Conservation (phyloP, 2,113 vertebrate species). For the Gyps fulvus region DNA sequence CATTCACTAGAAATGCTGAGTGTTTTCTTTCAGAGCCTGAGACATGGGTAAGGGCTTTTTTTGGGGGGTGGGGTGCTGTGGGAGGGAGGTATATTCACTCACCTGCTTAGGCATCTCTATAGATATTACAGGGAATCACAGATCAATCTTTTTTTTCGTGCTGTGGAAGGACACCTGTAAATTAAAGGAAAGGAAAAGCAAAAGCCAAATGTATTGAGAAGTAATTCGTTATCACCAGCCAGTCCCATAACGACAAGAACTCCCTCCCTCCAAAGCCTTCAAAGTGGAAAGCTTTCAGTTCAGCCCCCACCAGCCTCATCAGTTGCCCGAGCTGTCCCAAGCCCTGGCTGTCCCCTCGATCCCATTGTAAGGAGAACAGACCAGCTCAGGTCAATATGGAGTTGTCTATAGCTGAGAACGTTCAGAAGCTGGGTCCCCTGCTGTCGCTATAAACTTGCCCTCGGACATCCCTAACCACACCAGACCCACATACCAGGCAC, state of each 20-base stretch:
- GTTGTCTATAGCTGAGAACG: not conserved
- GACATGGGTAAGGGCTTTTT: not conserved
- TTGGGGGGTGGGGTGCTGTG: not conserved
- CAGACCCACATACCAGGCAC: fast-evolving
- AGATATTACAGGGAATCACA: not conserved
- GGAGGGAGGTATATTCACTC: not conserved
- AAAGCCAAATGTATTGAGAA: not conserved
- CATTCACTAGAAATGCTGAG: not conserved
- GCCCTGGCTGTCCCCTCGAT: not conserved
- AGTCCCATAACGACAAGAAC: not conserved
- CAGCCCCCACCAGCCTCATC: not conserved
- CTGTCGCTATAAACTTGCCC: not conserved
- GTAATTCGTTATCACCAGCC: not conserved
- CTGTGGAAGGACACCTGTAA: not conserved
- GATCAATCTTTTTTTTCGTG: not conserved
- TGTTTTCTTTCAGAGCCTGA: not conserved
- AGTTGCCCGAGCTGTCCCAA: not conserved
- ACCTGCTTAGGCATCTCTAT: not conserved
- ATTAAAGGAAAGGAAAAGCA: not conserved
- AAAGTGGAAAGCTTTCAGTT: not conserved
- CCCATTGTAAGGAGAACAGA: not conserved
- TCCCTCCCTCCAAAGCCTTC: not conserved
- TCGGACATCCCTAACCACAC: not conserved
- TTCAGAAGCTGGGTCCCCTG: not conserved
- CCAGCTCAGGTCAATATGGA: not conserved